These are phyloP conservation scores for Lycorma delicatula DNA, from an alignment of 1,140 invertebrate genomes.

Conservation along the genomic window DNA sequence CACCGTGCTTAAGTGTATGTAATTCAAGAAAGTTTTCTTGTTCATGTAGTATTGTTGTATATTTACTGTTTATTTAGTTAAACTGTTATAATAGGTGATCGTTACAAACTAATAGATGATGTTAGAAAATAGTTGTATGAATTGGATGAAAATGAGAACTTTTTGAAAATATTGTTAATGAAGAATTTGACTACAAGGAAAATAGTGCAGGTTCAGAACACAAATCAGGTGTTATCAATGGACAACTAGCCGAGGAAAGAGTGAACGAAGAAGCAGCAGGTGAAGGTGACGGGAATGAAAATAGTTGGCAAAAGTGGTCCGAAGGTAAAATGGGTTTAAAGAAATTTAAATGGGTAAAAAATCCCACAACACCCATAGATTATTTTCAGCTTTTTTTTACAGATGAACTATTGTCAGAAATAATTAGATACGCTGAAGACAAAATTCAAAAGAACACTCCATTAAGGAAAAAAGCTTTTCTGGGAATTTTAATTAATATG, in stretches of 20 bases:
- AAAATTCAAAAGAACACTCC: not conserved
- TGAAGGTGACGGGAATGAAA: not conserved
- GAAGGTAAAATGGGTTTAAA: not conserved
- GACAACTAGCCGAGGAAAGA: too few relatives aligned
- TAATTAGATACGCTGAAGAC: not conserved
- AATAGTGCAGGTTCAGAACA: not conserved
- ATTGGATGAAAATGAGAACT: not conserved
- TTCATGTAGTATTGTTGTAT: too few relatives aligned
- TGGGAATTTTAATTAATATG: constrained; percentile 7
- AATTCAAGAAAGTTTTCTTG: too few relatives aligned
- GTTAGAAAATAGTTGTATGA: not conserved
- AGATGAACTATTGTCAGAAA: not conserved
- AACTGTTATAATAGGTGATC: too few relatives aligned
- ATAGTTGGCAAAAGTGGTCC: not conserved
- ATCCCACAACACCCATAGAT: not conserved
- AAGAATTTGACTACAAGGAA: not conserved
- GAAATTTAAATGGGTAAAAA: not conserved
- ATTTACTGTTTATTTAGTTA: too few relatives aligned
- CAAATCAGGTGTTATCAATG: too few relatives aligned
- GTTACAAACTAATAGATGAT: too few relatives aligned
- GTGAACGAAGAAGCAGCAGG: not conserved
- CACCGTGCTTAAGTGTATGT: too few relatives aligned
- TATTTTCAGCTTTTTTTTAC: not conserved
- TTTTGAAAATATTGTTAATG: not conserved
- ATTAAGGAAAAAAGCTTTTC: constrained; percentile 1